phyloP scores from a whole-genome alignment of 2,113 vertebrate genomes.

The Dryoscopus gambensis region DNA sequence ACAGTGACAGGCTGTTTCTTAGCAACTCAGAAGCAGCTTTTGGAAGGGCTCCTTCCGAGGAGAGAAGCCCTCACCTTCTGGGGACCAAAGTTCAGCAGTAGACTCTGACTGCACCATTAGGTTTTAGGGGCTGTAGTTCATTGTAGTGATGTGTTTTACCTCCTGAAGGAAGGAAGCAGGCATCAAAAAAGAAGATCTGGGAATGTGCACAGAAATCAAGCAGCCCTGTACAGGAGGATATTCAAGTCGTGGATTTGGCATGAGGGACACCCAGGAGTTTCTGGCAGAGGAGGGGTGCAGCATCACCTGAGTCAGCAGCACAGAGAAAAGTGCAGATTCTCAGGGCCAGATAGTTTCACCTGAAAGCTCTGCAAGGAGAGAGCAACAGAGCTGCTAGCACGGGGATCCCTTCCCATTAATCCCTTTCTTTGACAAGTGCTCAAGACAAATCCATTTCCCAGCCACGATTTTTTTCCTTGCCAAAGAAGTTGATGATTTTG shows the following conservation, averaged over 20 bases:
- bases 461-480: fast-evolving
- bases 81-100: background rate
- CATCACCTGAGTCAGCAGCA: background rate
- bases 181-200: background rate
- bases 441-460: background rate
- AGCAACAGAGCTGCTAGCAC: fast-evolving
- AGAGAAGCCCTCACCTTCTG: background rate
- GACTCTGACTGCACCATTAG: background rate
- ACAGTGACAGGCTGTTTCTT: slow-evolving; percentile 36
- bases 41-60: background rate
- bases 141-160: background rate
- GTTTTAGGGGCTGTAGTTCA: background rate
- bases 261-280: background rate
- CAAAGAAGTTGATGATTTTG: background rate
- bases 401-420: background rate
- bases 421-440: background rate
- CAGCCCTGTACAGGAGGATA: background rate
- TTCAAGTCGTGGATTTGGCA: background rate
- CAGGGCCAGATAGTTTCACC: background rate
- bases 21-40: slow-evolving; percentile 12
- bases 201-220: background rate
- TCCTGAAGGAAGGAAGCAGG: background rate
- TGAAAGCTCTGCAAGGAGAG: background rate
- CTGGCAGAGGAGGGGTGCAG: background rate
- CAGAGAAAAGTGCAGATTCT: background rate